Base-by-base conservation (phyloP, 2,113 vertebrate genomes). In the Catharus bicknelli region DNA sequence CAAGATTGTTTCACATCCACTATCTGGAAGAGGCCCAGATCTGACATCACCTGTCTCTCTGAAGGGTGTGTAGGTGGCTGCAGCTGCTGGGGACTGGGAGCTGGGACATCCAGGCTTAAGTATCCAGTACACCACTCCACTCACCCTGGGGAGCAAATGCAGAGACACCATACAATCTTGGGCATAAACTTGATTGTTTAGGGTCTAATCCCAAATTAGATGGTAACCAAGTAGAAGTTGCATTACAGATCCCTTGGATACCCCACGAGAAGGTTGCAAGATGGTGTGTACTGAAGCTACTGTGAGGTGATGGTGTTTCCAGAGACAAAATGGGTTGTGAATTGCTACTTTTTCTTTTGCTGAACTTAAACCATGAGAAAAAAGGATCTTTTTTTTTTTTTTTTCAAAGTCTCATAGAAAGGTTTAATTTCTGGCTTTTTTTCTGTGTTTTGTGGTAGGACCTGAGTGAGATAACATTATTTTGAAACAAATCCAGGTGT, bases 251-350 rank as follows among this genome's bases (percentile, higher is more conserved):
- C 4, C 1, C 2, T 45, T 79, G 43, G n/a, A 51, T 25, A 68
- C 5, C 2, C 7, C 23, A 0, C 0, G 0, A 45, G 12, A 17
- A 45, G 1, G 82, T 16, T 45, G 2, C 61, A 62, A 73, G 27
- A 36, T 1, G 0, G 5, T 87, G 21, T 2, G 4, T 82, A 22
- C 38, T 80, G 50, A 58, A 88, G 26, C 4, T 42, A 4, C 23
- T 66, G 12, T 34, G 17, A 61, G 3, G 5, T 61, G 25, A 54
- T 21, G 6, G 6, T 30, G 13, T 54, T 81, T 86, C 12, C 68
- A 42, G n/a, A 80, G 32, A 26, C 13, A 55, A 76, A 50, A 58
- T 21, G 3, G 4, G 0, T 42, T 72, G 10, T 21, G 18, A 82
- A 54, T 20, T 47, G 13, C 23, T 92, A n/a, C 45, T 90, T 72